Conservation (phyloP, 2,888 invertebrate species). For the Ormyrus pomaceus region DNA sequence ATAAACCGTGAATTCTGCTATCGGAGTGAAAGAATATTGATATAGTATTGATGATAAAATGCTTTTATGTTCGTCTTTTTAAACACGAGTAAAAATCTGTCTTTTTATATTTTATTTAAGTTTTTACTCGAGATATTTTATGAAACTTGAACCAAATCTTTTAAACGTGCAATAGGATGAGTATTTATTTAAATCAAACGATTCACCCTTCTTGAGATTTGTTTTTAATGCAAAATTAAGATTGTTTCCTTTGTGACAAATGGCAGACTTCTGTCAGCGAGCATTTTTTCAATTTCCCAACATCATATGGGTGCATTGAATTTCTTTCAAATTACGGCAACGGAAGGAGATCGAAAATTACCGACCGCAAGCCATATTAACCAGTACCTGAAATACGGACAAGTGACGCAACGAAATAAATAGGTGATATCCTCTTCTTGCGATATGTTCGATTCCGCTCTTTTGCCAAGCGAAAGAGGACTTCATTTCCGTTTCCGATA, state of each 20-base stretch:
- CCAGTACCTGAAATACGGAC: slow-evolving; percentile 25
- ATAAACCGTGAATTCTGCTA: slow-evolving; percentile 8
- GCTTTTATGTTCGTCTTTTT: neutral
- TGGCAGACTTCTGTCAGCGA: no score
- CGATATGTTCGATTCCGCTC: slow-evolving; percentile 40
- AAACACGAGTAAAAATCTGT: no score
- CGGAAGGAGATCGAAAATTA: slow-evolving; percentile 26
- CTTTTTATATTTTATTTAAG: no score
- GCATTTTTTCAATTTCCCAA: neutral
- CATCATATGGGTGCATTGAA: neutral
- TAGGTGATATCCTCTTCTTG: slow-evolving; percentile 49
- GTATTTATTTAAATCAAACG: no score
- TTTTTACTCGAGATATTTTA: no score
- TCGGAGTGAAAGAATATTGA: neutral
- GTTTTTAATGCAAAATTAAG: no score
- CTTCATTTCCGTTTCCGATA: slow-evolving; percentile 51
- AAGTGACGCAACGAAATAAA: slow-evolving; percentile 47
- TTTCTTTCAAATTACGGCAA: slow-evolving; percentile 18
- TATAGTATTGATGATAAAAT: neutral
- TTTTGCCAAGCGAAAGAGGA: slow-evolving; percentile 27
- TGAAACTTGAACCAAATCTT: no score
- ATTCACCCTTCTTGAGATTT: no score
- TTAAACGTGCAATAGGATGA: no score
- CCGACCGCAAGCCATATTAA: slow-evolving; percentile 39
- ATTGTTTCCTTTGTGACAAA: no score